Evolutionary conservation across 2,797 vertebrate species (phyloP).

Genomic region (Betta splendens): DNA sequence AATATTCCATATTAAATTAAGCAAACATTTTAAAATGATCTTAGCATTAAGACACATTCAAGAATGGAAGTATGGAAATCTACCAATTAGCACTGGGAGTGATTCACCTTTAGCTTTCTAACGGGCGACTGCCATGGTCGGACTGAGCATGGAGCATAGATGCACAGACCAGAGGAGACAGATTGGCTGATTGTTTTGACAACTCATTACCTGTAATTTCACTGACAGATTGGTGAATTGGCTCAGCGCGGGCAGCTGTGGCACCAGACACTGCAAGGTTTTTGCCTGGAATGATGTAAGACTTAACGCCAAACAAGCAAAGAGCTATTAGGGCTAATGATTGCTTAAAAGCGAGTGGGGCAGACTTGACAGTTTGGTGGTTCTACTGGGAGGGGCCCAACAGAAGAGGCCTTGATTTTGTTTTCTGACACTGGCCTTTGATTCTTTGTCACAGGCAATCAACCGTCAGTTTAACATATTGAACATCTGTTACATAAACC

Average conservation of each 20-base stretch:
- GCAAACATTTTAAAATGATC: conserved; percentile 1
- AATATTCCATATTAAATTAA: conserved; percentile 10
- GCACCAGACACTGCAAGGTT: conserved; percentile 61
- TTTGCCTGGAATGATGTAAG: conserved; percentile 77
- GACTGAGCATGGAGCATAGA: conserved; percentile 54
- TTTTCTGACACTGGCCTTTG: conserved; percentile 7
- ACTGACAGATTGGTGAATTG: conserved; percentile 77
- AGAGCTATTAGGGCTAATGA: conserved; percentile 79
- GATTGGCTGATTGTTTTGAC: conserved; percentile 76
- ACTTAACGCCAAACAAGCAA: conserved; percentile 66
- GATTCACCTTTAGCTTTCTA: conserved; percentile 43
- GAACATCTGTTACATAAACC: neutral
- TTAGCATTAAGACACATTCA: too few species aligned
- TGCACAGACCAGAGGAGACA: conserved; percentile 72
- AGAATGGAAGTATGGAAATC: conserved; percentile 8
- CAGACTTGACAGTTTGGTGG: conserved; percentile 70
- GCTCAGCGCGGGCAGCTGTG: conserved; percentile 64
- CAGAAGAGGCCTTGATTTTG: conserved; percentile 20
- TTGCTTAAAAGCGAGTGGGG: conserved; percentile 68
- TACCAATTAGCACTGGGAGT: conserved; percentile 47
- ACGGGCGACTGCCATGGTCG: conserved; percentile 56
- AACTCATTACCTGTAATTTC: conserved; percentile 87
- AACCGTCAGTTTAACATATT: neutral
- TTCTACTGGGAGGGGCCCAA: conserved; percentile 52
- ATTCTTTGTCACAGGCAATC: conserved; percentile 10